Base-by-base conservation (phyloP, 2,888 invertebrate species). In the Mesorhabditis sp. region DNA sequence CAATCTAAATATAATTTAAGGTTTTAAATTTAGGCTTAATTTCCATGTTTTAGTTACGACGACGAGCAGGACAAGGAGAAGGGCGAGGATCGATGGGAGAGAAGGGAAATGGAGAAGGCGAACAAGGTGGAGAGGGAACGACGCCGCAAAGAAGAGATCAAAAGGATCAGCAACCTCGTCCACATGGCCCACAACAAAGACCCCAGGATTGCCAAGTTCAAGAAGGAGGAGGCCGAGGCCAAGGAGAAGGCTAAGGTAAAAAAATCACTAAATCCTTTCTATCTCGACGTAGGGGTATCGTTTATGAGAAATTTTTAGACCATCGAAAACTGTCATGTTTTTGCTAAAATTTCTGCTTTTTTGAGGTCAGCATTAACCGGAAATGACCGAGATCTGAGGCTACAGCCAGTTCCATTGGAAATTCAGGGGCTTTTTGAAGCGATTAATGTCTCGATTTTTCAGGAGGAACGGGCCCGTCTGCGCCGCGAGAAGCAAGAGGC, bases 21-120 rank as follows among this genome's bases (percentile, higher is more conserved):
- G 28, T 28, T 28, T 28, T 28, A 28, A 28, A 28, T 28, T 28
- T 28, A 28, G 28, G 28, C 28, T 28, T 28, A 28, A 28, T 28
- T 28, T 28, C 28, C 28, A 28, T 28, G 28, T 50, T 50, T 78
- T 67, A 97, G 97, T 3, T 99, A 98, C 86, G 88, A 95, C 79
- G 98, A 99, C 86, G 96, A 97, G 87, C 97, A 98, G 86, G 97
- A 97, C 85, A 97, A 97, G 86, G 95, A 97, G 86, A 93, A 93
- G 84, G 97, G 96, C 1, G 93, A 95, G 86, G 95, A 89, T 87
- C 91, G 97, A 3, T 96, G 96, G 82, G 96, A 96, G 88, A 89
- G 98, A 65, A 90, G 94, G 74, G 97, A 95, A 92, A 97, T 99
- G 86, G 98, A 99, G 86, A 97, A 95, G 87, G 93, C 95, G 87